Evolutionary conservation across 2,113 vertebrate species (phyloP).

Genomic region (Ciconia maguari): DNA sequence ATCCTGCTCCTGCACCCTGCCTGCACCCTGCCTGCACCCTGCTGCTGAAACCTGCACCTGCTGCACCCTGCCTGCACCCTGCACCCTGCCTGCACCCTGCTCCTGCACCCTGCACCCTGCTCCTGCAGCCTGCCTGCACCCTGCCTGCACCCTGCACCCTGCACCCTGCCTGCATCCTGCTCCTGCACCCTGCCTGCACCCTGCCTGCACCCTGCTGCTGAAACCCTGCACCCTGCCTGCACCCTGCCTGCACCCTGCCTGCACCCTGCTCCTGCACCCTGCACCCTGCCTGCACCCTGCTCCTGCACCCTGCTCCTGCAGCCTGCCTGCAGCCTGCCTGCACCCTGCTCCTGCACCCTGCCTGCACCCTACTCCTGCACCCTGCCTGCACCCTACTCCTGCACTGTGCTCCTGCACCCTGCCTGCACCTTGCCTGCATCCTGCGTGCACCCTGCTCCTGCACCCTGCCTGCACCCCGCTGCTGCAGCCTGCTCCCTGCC

Average conservation of each 20-base stretch:
- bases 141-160: not conserved
- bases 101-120: not conserved
- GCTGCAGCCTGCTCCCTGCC: not conserved
- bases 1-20: no score
- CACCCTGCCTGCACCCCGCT: not conserved
- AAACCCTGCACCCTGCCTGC: not conserved
- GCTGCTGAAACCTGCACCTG: no score
- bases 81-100: not conserved
- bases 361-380: no score
- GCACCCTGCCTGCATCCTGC: not conserved
- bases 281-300: not conserved
- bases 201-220: not conserved
- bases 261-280: not conserved
- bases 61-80: not conserved
- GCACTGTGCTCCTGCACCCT: not conserved
- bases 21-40: not conserved
- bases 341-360: not conserved
- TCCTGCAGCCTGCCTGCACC: not conserved
- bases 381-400: not conserved
- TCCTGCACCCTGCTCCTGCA: not conserved
- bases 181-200: not conserved
- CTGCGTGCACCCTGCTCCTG: not conserved
- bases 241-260: not conserved
- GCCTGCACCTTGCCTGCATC: not conserved
- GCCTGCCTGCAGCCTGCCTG: not conserved